Evolutionary conservation across 1,140 invertebrate genomes (phyloP).

Genomic region (Chlorops oryzae): DNA sequence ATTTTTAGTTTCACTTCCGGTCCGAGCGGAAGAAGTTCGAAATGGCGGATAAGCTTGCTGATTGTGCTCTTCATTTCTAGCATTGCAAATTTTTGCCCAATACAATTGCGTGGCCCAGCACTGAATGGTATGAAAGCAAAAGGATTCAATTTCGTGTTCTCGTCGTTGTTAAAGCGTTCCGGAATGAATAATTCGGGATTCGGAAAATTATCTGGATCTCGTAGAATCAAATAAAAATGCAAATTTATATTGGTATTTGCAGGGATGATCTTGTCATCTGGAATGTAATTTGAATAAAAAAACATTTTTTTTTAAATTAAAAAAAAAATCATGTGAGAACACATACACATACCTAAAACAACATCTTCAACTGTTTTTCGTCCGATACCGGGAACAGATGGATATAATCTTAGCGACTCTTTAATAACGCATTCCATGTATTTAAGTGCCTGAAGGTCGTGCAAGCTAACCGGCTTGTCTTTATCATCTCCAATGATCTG

Average conservation of each 20-base stretch:
- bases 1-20: constrained; percentile 4
- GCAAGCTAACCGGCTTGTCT: constrained; percentile 40
- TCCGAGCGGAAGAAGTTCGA: constrained; percentile 19
- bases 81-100: constrained; percentile 48
- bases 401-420: constrained; percentile 55
- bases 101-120: constrained; percentile 56
- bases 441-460: constrained; percentile 51
- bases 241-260: constrained; percentile 34
- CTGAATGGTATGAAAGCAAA: constrained; percentile 58
- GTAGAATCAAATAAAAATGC: constrained; percentile 47
- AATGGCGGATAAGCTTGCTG: constrained; percentile 32
- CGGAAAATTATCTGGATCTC: constrained; percentile 50
- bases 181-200: constrained; percentile 57
- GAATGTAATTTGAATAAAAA: background rate
- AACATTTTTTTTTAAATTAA: background rate
- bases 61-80: constrained; percentile 39
- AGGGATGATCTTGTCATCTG: constrained; percentile 34
- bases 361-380: constrained; percentile 47
- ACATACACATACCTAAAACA: constrained; percentile 9
- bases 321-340: background rate
- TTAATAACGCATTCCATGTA: constrained; percentile 60
- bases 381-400: constrained; percentile 57
- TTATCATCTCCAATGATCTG: constrained; percentile 48
- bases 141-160: constrained; percentile 45
- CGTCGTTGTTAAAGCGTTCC: constrained; percentile 51